Base-by-base conservation (phyloP, 2,888 invertebrate genomes). In the Tanypteryx hageni region DNA sequence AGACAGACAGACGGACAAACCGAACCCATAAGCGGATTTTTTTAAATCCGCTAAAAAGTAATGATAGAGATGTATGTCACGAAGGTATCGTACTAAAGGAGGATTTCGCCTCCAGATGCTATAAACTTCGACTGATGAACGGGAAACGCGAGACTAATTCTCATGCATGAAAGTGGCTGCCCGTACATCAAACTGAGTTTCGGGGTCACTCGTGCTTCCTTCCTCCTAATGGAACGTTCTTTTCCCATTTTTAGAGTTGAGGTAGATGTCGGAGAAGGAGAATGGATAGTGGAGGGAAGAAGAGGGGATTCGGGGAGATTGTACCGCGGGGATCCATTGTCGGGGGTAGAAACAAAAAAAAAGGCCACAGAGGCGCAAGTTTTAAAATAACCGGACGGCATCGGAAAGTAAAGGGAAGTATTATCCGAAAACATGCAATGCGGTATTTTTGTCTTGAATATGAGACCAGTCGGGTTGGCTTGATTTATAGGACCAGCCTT, bases 391-490 rank as follows among this genome's bases (percentile, higher is more conserved):
- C 44, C 44, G 44, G 27, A 14, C 14, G 11, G 76, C 76, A 76
- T 76, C 76, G n/a, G 4, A 14, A 76, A 76, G 22, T 76, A 27
- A 27, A 76, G 76, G 76, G 44, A 76, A 27, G 27, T 76, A 76
- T 18, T 76, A 76, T 76, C 76, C 22, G 18, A 27, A 76, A 76
- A 76, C 76, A 76, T 76, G 76, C 76, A 76, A 76, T 76, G 76
- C 76, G 76, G 76, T 11, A 76, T 76, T 76, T 27, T 76, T 27
- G 76, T 13, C 76, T 68, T 18, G n/a, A 22, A 8, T 10, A 10
- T 27, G 10, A 27, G 5, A 76, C 0, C 10, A 0, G 27, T 22
- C 22, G 76, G 27, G 11, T 27, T 1, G 76, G 27, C 22, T 11
- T 76, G 3, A 44, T 44, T 44, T 44, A 44, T 44, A 44, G 44